These are phyloP conservation scores for Bos javanicus DNA, from an alignment of 2,113 vertebrate species.

Conservation along the genomic window DNA sequence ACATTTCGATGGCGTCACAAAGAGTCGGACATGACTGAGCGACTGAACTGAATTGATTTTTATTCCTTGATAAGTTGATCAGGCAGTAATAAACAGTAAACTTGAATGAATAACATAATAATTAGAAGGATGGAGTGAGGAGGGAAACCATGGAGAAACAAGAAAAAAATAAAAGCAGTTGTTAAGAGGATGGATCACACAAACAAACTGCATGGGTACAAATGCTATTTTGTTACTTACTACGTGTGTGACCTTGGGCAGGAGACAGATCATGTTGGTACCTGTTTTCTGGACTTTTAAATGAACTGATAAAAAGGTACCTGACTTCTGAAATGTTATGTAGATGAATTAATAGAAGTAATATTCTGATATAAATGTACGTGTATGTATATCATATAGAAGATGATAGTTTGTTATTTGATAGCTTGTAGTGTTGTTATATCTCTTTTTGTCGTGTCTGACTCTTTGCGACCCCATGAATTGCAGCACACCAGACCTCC, in stretches of 20 bases:
- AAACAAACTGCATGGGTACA: not conserved
- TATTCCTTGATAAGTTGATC: not conserved
- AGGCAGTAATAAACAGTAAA: not conserved
- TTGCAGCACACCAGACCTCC: accelerated
- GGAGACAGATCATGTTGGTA: not conserved
- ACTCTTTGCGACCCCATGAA: too few species aligned
- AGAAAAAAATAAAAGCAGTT: too few species aligned
- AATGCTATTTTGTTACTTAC: not conserved
- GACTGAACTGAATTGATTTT: too few species aligned
- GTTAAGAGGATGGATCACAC: not conserved
- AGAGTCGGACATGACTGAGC: too few species aligned
- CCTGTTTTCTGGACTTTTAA: not conserved
- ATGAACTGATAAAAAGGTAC: not conserved
- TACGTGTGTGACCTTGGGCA: not conserved
- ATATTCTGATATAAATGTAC: not conserved
- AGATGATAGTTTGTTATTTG: not conserved
- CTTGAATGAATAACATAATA: not conserved
- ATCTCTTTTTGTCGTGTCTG: not conserved
- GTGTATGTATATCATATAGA: not conserved
- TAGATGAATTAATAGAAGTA: not conserved
- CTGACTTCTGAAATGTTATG: not conserved
- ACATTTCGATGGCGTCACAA: too few species aligned
- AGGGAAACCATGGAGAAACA: not conserved
- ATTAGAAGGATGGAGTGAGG: not conserved
- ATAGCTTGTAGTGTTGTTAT: not conserved